Evolutionary conservation across 2,888 invertebrate genomes (phyloP), one percentile per base, ranked within the genome.

Genomic region (Nesidiocoris tenuis): DNA sequence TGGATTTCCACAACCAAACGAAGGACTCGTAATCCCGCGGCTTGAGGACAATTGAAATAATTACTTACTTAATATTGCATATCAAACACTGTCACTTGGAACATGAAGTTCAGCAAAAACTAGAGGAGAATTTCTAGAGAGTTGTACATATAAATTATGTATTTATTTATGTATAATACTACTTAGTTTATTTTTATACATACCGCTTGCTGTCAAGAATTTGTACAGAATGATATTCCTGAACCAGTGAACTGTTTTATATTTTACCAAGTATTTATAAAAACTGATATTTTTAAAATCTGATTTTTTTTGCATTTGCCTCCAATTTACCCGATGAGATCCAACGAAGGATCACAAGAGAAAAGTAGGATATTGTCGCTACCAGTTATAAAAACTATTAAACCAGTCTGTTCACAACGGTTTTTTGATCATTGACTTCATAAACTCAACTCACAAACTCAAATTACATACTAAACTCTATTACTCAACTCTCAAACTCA

Each of bases 181-280:
- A 39, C 19, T 12, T 22, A 22, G 59, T 59, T 70, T 70, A 70
- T 70, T 70, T 70, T 70, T 59, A 57, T 70, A 70, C 70, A 70
- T 19, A 70, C 18, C 9, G 12, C 59, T 57, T 70, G 59, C 70
- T 70, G 59, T 70, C 18, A 21, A 70, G 39, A 59, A 59, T 59
- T 57, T 70, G 70, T 70, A 59, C 57, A 70, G 57, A 70, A 24
- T 22, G 23, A 57, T 70, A 70, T 70, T 70, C 70, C 59, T 70
- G 59, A 25, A 70, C 55, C n/a, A 59, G 17, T 57, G 70, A 39
- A 39, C 39, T 70, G 57, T 70, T 70, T 70, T 70, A 70, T 70
- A 70, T 70, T 24, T 65, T 39, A 65, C 19, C 39, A 39, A 24
- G 25, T 18, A 39, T 65, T 39, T 23, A 19, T 23, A 39, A 65